Conservation (phyloP, 2,113 vertebrate genomes). For the Ophiodon elongatus region DNA sequence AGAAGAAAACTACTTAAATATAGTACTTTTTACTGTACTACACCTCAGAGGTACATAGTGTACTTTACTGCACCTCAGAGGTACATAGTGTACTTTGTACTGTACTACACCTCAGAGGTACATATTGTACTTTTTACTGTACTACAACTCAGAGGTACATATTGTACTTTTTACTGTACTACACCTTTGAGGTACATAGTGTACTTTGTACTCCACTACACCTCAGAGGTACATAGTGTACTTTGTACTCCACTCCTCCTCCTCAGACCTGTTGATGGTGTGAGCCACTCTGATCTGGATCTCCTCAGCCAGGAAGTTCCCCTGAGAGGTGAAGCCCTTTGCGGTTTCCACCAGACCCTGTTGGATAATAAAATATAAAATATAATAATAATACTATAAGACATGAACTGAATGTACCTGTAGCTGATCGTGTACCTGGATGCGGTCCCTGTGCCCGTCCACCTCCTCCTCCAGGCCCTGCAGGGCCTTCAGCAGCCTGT, state of each 20-base stretch:
- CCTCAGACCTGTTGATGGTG: conserved; percentile 86
- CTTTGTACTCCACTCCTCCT: neutral
- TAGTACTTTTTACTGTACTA: no score
- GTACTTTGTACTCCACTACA: neutral
- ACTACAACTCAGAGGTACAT: neutral
- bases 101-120: neutral
- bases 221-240: neutral
- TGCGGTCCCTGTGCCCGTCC: conserved; percentile 76
- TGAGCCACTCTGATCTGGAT: conserved; percentile 83
- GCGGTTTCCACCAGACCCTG: conserved; percentile 83
- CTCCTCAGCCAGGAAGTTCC: conserved; percentile 86
- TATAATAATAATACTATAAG: no score
- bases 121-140: neutral
- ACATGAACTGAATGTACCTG: neutral
- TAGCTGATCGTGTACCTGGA: conserved; percentile 67
- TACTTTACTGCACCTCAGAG: no score
- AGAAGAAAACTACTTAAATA: no score
- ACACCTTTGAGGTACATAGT: neutral
- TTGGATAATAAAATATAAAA: neutral
- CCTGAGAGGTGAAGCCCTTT: conserved; percentile 81
- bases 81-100: no score
- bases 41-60: no score
- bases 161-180: neutral
- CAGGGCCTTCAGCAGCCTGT: conserved; percentile 85
- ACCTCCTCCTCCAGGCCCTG: conserved; percentile 87